Base-by-base conservation (phyloP, 53 echinoderm and acorn worm species). In the Actinopyga echinites region DNA sequence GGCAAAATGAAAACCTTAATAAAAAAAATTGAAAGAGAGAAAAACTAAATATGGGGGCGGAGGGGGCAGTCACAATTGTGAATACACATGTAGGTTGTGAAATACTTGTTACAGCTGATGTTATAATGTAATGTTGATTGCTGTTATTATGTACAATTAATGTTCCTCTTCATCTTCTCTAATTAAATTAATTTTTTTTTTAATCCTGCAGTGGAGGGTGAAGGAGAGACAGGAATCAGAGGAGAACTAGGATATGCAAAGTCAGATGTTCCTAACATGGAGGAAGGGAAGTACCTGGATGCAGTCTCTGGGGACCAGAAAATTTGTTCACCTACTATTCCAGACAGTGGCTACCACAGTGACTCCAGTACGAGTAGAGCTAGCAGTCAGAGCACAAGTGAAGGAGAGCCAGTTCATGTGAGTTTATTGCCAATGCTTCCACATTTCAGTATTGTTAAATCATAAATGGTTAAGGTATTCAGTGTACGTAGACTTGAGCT, bases 281-380 rank as follows among this genome's bases (percentile, higher is more conserved):
- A 55, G 77, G 77, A 55, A 30, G 62, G 62, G 22, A 26, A 29
- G 62, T 30, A 30, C 28, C 62, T 30, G 74, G 42, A 40, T 43
- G 24, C 40, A 22, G 26, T 43, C 21, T 26, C 28, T 5, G 56
- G 34, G 20, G 54, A 62, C 34, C 81, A 59, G 23, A 62, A 80
- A 37, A 61, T 80, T 22, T 62, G 81, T 13, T 80, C 81, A 7
- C 81, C 81, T 35, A 36, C 60, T 35, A 62, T 62, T 20, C 38
- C 81, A 20, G 81, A 80, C 38, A 80, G 63, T 30, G 81, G 81
- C 19, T 80, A 80, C 58, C 81, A 80, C 29, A 80, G 81, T 62
- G 81, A 80, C 25, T 80, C 81, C 22, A 80, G 81, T 38, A 80
- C 44, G 2, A 62, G 62, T 17, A 34, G 77, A 30, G 29, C 77